Base-by-base conservation (phyloP, 1,140 invertebrate species). In the Ooceraea biroi region DNA sequence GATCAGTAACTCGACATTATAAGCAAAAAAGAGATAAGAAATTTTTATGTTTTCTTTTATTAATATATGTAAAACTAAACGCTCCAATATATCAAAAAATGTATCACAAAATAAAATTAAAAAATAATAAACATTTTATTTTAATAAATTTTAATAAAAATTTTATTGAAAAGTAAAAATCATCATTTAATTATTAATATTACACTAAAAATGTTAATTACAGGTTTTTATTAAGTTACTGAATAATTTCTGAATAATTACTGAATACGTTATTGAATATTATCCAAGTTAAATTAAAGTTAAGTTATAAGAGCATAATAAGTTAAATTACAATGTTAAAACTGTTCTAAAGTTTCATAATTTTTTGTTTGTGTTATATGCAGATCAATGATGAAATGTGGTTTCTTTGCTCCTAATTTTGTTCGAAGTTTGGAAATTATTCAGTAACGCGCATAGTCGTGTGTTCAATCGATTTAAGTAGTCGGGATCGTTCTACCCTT, bases 381-480 rank as follows among this genome's bases (percentile, higher is more conserved):
- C 19, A 14, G 17, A 48, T 48, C 44, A 25, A 50, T 61, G 44
- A 36, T 1, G 12, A 55, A n/a, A n/a, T n/a, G n/a, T n/a, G n/a
- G n/a, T 57, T 44, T 19, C 22, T 68, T 60, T n/a, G 10, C 46
- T 27, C 44, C 57, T 69, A 80, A 80, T 80, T 80, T 80, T 12
- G 52, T 25, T 44, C 22, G 52, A 36, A 36, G 30, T 46, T 57
- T 55, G 0, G 4, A n/a, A 44, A 78, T 30, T 41, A 69, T 30
- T 44, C 36, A 48, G 55, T 46, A 78, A 78, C 19, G 27, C 48
- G 27, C 48, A 12, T 22, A 12, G 19, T 82, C 55, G 27, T 73
- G 41, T 12, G 65, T 44, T 41, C 41, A 78, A 44, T 58, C 55
- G 17, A 48, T 25, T 60, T 63, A 66, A 83, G 60, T 74, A 74